Conservation (phyloP, 2,888 invertebrate species). For the Drosophila pegasa region DNA sequence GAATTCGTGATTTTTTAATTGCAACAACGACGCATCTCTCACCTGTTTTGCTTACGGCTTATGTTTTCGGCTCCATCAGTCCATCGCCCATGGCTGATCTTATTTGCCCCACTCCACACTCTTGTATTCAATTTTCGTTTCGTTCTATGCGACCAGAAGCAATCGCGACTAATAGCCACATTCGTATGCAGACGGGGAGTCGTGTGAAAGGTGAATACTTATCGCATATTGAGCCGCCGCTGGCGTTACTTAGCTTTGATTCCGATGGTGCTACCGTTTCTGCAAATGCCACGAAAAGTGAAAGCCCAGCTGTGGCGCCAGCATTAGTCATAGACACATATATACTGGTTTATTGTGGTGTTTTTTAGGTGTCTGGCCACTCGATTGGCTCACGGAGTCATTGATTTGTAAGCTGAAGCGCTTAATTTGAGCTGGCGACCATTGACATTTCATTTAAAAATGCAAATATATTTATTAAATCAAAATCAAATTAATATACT, state of each 20-base stretch:
- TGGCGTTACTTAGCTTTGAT: conserved; percentile 15
- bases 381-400: conserved; percentile 30
- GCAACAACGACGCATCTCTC: conserved; percentile 50
- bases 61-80: neutral
- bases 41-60: conserved; percentile 28
- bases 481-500: conserved; percentile 3
- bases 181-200: conserved; percentile 63
- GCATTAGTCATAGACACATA: conserved; percentile 48
- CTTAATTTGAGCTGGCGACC: neutral
- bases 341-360: conserved; percentile 48
- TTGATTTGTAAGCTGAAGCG: conserved; percentile 22
- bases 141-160: conserved; percentile 55
- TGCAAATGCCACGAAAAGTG: conserved; percentile 62
- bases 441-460: conserved; percentile 3
- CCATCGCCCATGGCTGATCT: conserved; percentile 20
- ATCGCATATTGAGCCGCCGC: conserved; percentile 27
- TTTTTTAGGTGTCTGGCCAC: conserved; percentile 46
- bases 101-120: conserved; percentile 4
- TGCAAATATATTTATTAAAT: conserved; percentile 8
- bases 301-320: conserved; percentile 71
- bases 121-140: conserved; percentile 36
- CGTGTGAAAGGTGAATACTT: conserved; percentile 72
- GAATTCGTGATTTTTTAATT: conserved; percentile 73
- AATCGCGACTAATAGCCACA: conserved; percentile 63
- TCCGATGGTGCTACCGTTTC: conserved; percentile 62